A percentile compares a stretch with the other conserved stretches of the same genome.
These are phyloP conservation scores for Cichlasoma orientale DNA, from an alignment of 2,797 vertebrate species.

Conservation along the genomic window DNA sequence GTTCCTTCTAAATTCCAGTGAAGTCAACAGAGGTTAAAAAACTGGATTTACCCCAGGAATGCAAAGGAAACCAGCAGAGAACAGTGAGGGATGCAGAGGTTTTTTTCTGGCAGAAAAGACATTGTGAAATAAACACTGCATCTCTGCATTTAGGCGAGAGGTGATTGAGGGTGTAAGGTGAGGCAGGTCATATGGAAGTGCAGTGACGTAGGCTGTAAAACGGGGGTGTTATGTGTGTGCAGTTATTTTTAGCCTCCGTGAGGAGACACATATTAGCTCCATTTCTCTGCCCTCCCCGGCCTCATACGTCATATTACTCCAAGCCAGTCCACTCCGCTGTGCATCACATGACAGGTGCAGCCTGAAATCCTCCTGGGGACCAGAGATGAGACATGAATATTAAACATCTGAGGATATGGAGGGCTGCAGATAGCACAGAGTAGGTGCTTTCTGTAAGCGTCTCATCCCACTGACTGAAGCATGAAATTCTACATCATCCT, in stretches of 20 bases:
- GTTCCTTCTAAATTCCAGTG: constrained; percentile 13
- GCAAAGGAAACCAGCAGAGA: neutral
- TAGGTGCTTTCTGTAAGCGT: constrained; percentile 4
- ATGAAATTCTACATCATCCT: constrained; percentile 1
- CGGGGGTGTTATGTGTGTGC: constrained; percentile 58
- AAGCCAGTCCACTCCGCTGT: constrained; percentile 22
- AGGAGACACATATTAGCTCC: constrained; percentile 62
- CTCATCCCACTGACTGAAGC: constrained; percentile 16
- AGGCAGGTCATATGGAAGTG: constrained; percentile 38
- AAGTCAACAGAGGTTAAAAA: neutral
- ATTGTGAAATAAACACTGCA: constrained; percentile 7
- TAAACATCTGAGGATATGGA: constrained; percentile 39
- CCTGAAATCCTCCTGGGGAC: constrained; percentile 29
- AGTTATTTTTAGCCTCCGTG: constrained; percentile 68
- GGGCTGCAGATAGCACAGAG: constrained; percentile 36
- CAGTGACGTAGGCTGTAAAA: constrained; percentile 68
- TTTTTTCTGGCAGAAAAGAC: constrained; percentile 6
- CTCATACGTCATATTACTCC: constrained; percentile 64
- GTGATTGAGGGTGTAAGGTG: constrained; percentile 27
- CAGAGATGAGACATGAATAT: constrained; percentile 48
- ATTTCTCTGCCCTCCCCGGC: constrained; percentile 42
- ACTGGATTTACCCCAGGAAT: neutral
- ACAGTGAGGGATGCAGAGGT: neutral
- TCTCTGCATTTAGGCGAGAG: constrained; percentile 21
- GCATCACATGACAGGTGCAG: constrained; percentile 61